phyloP scores from a whole-genome alignment of 2,888 invertebrate species.

The Augiades crinisus region DNA sequence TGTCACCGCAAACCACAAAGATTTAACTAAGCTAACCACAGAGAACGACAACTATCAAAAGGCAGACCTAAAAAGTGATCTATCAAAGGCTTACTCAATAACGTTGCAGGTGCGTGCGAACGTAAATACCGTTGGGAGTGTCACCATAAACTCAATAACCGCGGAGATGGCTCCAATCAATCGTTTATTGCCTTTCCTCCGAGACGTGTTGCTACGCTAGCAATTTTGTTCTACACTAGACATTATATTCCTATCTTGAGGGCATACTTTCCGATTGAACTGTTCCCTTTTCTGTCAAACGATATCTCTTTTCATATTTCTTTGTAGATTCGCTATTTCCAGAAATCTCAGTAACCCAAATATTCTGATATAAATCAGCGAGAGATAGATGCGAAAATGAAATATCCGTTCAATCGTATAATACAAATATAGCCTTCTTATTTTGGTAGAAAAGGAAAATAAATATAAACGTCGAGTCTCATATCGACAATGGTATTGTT shows the following conservation, averaged over 20 bases:
- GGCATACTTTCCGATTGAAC: not conserved
- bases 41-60: too few species aligned
- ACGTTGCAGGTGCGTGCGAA: not conserved
- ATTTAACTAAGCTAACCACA: too few species aligned
- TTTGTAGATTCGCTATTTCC: not conserved
- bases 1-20: too few species aligned
- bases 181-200: constrained; percentile 16
- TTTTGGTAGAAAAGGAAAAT: too few species aligned
- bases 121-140: constrained; percentile 6
- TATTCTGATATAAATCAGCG: too few species aligned
- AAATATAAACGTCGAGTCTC: too few species aligned
- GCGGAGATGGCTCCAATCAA: constrained; percentile 17
- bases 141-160: constrained; percentile 14
- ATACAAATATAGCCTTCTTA: too few species aligned
- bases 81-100: not conserved
- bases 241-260: not conserved
- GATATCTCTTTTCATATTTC: not conserved
- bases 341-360: too few species aligned
- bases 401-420: too few species aligned
- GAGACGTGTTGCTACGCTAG: constrained; percentile 1
- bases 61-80: too few species aligned
- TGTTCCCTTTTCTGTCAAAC: not conserved
- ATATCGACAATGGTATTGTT: too few species aligned
- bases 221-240: not conserved
- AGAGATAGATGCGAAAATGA: too few species aligned